Evolutionary conservation across 1,140 invertebrate genomes (phyloP).

Genomic region (Augochlora pura): DNA sequence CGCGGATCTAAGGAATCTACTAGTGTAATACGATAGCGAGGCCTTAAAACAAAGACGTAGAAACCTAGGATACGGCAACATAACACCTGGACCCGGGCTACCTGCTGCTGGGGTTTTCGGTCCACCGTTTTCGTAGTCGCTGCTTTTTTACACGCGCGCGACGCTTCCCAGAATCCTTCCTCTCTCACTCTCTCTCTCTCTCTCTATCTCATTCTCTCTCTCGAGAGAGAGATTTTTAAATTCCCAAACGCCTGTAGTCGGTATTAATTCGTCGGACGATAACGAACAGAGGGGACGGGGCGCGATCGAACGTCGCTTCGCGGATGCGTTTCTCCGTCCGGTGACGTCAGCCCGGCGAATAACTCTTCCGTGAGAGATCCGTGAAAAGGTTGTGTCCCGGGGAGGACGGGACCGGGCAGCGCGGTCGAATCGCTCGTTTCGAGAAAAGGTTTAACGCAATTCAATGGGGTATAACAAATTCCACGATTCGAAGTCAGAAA

Average conservation of each 20-base stretch:
- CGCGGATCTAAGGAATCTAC: slow-evolving; percentile 38
- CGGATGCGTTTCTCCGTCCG: slow-evolving; percentile 10
- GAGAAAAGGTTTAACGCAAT: slow-evolving; percentile 45
- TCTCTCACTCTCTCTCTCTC: too few relatives aligned
- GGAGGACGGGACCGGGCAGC: neutral
- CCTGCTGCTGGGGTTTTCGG: slow-evolving; percentile 22
- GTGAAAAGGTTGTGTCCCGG: neutral
- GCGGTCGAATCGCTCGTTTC: neutral
- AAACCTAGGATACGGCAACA: slow-evolving; percentile 46
- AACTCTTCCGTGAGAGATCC: slow-evolving; percentile 13
- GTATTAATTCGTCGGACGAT: slow-evolving; percentile 21
- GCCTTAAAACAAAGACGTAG: slow-evolving; percentile 42
- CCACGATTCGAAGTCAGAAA: slow-evolving; percentile 44
- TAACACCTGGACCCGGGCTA: slow-evolving; percentile 46
- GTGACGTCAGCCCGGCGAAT: slow-evolving; percentile 5
- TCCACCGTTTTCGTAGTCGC: neutral
- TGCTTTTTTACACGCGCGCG: slow-evolving; percentile 4
- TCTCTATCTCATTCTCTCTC: too few relatives aligned
- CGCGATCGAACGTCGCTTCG: neutral
- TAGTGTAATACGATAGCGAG: slow-evolving; percentile 54
- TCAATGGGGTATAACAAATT: slow-evolving; percentile 52
- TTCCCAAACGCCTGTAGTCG: neutral
- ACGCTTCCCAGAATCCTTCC: neutral
- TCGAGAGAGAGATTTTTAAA: too few relatives aligned
- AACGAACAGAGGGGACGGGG: neutral